phyloP scores from a whole-genome alignment of 2,797 vertebrate genomes.

The Gouania willdenowi region DNA sequence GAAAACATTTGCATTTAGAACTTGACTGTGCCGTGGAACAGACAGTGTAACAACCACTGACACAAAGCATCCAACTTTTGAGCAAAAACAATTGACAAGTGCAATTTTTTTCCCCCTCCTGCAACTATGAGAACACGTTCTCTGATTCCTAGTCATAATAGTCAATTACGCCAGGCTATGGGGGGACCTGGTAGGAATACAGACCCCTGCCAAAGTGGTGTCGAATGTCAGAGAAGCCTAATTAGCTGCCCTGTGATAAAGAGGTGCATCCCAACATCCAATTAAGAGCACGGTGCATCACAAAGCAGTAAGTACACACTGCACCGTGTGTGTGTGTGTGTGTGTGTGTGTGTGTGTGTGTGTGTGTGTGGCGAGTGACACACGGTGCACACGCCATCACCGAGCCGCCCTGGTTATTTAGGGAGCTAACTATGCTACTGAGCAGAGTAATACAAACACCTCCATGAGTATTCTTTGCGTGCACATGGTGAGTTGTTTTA shows the following conservation, averaged over 20 bases:
- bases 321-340: conserved; percentile 16
- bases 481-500: conserved; percentile 19
- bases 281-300: conserved; percentile 61
- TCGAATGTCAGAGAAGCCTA: conserved; percentile 66
- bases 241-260: conserved; percentile 69
- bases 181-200: conserved; percentile 42
- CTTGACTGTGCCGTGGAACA: neutral
- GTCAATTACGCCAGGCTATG: conserved; percentile 62
- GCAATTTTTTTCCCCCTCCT: conserved; percentile 24
- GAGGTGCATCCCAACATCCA: conserved; percentile 69
- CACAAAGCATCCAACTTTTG: conserved; percentile 25
- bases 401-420: conserved; percentile 37
- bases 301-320: conserved; percentile 41
- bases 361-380: too few species aligned
- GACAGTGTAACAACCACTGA: conserved; percentile 19
- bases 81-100: conserved; percentile 19
- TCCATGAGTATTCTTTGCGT: conserved; percentile 19
- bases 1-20: neutral
- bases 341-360: too few species aligned
- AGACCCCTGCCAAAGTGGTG: conserved; percentile 35
- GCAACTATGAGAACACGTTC: conserved; percentile 11
- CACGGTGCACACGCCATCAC: neutral
- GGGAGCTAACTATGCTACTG: conserved; percentile 51
- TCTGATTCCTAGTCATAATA: conserved; percentile 53
- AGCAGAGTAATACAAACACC: conserved; percentile 38